Evolutionary conservation across 2,797 vertebrate species (phyloP).

Genomic region (Cryptoblepharus egeriae): DNA sequence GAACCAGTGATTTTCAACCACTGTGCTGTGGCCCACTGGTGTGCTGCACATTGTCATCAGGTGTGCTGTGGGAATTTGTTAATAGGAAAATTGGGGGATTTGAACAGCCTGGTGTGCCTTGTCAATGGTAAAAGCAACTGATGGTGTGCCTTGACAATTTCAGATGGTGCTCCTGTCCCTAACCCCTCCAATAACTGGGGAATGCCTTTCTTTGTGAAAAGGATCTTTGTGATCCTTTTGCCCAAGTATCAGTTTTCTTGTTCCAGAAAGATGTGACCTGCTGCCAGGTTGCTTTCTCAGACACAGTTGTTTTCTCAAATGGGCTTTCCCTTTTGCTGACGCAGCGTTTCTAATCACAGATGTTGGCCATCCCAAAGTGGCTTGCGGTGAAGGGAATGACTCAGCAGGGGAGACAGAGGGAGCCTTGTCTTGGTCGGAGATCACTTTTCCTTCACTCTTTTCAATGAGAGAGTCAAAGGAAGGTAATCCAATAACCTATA

Average conservation of each 20-base stretch:
- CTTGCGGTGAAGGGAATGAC: constrained; percentile 14
- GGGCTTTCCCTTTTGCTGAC: constrained; percentile 21
- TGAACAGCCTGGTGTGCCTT: too few relatives aligned
- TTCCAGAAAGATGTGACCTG: too few relatives aligned
- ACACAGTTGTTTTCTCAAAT: neutral
- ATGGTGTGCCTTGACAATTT: too few relatives aligned
- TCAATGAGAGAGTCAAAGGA: neutral
- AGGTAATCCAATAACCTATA: neutral
- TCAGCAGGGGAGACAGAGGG: constrained; percentile 21
- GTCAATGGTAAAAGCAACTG: too few relatives aligned
- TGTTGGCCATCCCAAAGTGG: neutral
- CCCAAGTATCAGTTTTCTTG: neutral
- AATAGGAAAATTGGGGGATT: too few relatives aligned
- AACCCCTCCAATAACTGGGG: too few relatives aligned
- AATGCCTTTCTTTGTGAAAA: too few relatives aligned
- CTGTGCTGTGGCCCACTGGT: too few relatives aligned
- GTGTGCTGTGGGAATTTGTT: too few relatives aligned
- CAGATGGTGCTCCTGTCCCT: too few relatives aligned
- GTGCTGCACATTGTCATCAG: too few relatives aligned
- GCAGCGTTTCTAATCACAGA: neutral
- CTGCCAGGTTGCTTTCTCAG: neutral
- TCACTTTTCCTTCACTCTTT: neutral
- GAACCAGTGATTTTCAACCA: too few relatives aligned
- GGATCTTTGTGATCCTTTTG: accelerated
- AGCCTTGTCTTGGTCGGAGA: neutral